phyloP scores from a whole-genome alignment of 2,888 invertebrate species.

The Cheilosia vernalis region DNA sequence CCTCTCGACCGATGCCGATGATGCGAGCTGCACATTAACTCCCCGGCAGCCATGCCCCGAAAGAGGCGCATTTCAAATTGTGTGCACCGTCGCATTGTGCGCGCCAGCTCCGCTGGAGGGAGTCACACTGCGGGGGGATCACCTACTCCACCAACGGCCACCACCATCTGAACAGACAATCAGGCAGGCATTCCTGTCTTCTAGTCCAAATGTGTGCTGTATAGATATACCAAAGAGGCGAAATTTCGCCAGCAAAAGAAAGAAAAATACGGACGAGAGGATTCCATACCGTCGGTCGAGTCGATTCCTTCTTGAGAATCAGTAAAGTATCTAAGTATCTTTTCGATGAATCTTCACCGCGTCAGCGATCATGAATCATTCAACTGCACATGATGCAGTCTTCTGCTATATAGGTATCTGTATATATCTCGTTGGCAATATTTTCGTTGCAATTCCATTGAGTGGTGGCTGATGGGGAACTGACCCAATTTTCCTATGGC shows the following conservation, averaged over 20 bases:
- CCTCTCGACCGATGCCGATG: constrained; percentile 59
- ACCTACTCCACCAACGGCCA: constrained; percentile 52
- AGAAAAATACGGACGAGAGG: constrained; percentile 32
- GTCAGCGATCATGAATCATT: constrained; percentile 73
- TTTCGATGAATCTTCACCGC: constrained; percentile 71
- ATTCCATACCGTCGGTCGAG: constrained; percentile 27
- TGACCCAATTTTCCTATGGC: constrained; percentile 70
- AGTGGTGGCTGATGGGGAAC: constrained; percentile 33
- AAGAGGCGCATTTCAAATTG: constrained; percentile 71
- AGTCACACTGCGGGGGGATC: constrained; percentile 43
- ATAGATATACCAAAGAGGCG: constrained; percentile 31
- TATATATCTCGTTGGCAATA: constrained; percentile 8
- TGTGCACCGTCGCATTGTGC: constrained; percentile 55
- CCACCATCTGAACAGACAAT: constrained; percentile 72
- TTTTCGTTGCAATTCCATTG: constrained; percentile 52
- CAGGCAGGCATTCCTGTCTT: constrained; percentile 70
- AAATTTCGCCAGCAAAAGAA: constrained; percentile 36
- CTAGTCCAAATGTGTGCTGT: constrained; percentile 46
- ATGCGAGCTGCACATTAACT: constrained; percentile 67
- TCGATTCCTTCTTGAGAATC: constrained; percentile 66
- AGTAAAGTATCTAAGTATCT: constrained; percentile 70
- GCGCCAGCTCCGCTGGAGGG: constrained; percentile 21
- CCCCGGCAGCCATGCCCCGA: constrained; percentile 72
- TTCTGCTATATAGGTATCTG: constrained; percentile 1
- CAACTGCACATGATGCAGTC: constrained; percentile 56